phyloP scores from a whole-genome alignment of 2,888 invertebrate species.

The Peribatodes rhomboidaria region DNA sequence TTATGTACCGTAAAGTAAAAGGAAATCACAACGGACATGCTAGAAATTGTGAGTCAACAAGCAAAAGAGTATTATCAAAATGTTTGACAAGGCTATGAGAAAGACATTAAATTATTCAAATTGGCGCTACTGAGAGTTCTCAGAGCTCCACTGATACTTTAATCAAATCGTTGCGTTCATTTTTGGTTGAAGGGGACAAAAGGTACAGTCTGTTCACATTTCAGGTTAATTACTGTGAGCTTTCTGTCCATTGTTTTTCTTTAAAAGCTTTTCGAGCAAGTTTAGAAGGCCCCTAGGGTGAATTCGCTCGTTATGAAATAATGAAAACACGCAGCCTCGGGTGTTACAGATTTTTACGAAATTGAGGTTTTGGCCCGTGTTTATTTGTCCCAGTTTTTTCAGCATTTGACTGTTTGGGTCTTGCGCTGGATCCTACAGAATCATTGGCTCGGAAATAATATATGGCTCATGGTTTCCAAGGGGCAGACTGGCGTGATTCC shows the following conservation, averaged over 20 bases:
- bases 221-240: constrained; percentile 15
- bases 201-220: constrained; percentile 1
- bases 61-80: constrained; percentile 14
- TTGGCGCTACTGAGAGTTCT: constrained; percentile 8
- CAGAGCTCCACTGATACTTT: constrained; percentile 9
- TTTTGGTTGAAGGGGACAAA: constrained; percentile 13
- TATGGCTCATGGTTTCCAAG: neutral
- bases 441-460: neutral
- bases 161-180: constrained; percentile 21
- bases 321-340: constrained; percentile 9
- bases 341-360: constrained; percentile 15
- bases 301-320: constrained; percentile 16
- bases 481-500: neutral
- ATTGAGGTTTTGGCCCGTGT: constrained; percentile 9
- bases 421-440: neutral
- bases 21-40: neutral
- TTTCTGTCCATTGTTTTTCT: constrained; percentile 4
- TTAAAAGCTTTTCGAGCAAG: constrained; percentile 12
- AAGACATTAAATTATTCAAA: constrained; percentile 30
- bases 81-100: constrained; percentile 27
- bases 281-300: constrained; percentile 1
- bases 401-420: neutral
- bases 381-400: neutral
- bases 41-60: constrained; percentile 11
- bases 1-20: neutral